A percentile compares a stretch with the other conserved stretches of the same genome.
These are phyloP conservation scores for Helicoverpa assulta DNA, from an alignment of 2,888 invertebrate genomes.

Conservation along the genomic window DNA sequence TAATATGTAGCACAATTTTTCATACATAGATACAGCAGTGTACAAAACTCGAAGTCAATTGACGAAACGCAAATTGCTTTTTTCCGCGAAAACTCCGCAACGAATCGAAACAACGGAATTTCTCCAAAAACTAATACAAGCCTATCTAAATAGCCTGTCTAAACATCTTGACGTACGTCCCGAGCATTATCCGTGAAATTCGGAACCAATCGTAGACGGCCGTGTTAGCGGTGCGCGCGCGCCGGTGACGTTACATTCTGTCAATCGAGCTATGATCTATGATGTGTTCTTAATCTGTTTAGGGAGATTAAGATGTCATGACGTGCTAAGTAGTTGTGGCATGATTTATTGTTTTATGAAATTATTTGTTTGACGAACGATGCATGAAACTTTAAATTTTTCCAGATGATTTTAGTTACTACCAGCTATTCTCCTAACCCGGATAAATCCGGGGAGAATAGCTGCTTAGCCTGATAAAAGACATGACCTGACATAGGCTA, in stretches of 20 bases:
- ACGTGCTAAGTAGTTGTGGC: neutral
- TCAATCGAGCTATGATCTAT: conserved; percentile 17
- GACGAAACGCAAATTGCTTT: too few species aligned
- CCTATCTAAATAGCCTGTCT: conserved; percentile 2
- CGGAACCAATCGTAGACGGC: conserved; percentile 48
- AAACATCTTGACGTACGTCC: conserved; percentile 19
- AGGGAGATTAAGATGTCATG: neutral
- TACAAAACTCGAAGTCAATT: too few species aligned
- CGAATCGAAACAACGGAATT: neutral
- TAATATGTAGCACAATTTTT: too few species aligned
- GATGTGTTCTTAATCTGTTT: neutral
- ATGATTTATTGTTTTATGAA: neutral
- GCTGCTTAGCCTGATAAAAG: too few species aligned
- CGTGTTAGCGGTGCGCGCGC: conserved; percentile 20
- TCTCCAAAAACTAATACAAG: neutral
- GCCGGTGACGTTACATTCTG: conserved; percentile 8
- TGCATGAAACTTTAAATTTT: too few species aligned
- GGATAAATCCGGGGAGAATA: too few species aligned
- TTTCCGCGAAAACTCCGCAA: too few species aligned
- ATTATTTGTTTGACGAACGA: too few species aligned
- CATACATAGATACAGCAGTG: too few species aligned
- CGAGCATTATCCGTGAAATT: conserved; percentile 30
- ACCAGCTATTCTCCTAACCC: too few species aligned
- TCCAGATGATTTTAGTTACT: too few species aligned
- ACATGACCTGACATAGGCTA: too few species aligned